A percentile compares a stretch with the other conserved stretches of the same genome.
Evolutionary conservation across 2,113 vertebrate species (phyloP).

Genomic region (Fulmarus glacialis): DNA sequence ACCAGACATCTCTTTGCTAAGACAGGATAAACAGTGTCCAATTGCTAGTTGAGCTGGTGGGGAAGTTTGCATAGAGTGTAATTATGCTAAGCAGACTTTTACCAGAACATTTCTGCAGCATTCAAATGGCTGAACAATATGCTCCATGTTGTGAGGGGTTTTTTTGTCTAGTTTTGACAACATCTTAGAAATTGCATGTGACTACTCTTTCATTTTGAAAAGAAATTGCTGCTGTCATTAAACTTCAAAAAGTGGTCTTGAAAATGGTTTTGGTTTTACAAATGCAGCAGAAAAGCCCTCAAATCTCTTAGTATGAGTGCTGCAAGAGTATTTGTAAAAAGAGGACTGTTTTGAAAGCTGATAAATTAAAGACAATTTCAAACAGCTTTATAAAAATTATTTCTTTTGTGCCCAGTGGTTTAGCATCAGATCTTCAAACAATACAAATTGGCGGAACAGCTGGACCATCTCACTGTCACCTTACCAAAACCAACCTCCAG

Average conservation of each 20-base stretch:
- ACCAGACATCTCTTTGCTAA: neutral
- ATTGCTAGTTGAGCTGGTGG: neutral
- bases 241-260: neutral
- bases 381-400: neutral
- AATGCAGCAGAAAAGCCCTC: neutral
- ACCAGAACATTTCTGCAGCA: neutral
- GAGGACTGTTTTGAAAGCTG: neutral
- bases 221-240: neutral
- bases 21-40: neutral
- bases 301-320: neutral
- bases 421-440: neutral
- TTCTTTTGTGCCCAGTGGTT: neutral
- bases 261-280: neutral
- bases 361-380: neutral
- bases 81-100: neutral
- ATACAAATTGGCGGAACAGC: neutral
- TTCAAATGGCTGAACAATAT: neutral
- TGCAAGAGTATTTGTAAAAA: neutral
- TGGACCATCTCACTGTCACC: neutral
- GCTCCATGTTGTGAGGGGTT: neutral
- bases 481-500: neutral
- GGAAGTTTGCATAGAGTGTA: neutral
- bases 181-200: neutral
- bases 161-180: neutral
- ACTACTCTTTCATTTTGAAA: neutral